These are phyloP conservation scores for Pachycephala philippinensis DNA, from an alignment of 2,113 vertebrate species.

Conservation along the genomic window DNA sequence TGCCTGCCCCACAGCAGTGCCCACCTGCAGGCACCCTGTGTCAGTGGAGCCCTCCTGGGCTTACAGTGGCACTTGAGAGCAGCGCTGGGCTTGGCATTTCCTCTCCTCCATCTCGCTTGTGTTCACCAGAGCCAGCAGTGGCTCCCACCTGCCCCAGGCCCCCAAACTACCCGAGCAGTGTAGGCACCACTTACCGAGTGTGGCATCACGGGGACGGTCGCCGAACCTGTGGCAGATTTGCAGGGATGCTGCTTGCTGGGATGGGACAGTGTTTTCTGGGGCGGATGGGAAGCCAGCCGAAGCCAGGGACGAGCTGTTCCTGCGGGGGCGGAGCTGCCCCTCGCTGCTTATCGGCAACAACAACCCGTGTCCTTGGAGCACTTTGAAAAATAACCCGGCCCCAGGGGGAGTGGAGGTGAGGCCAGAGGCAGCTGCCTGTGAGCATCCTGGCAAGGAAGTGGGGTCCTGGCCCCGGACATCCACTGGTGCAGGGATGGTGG, in stretches of 20 bases:
- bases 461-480: neutral
- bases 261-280: neutral
- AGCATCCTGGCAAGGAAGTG: neutral
- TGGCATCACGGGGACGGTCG: neutral
- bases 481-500: neutral
- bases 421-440: neutral
- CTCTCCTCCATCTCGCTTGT: neutral
- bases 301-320: neutral
- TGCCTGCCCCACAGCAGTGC: neutral
- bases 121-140: neutral
- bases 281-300: neutral
- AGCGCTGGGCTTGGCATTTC: neutral
- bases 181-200: neutral
- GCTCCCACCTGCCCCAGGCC: neutral
- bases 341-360: neutral
- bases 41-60: neutral
- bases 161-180: fast-evolving
- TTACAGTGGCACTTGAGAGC: fast-evolving
- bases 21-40: neutral
- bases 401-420: neutral
- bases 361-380: slow-evolving; percentile 19
- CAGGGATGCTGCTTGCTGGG: neutral
- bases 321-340: slow-evolving; percentile 35
- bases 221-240: fast-evolving
- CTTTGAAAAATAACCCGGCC: neutral